Evolutionary conservation across 2,113 vertebrate species (phyloP).

Genomic region (Isichthys henryi): DNA sequence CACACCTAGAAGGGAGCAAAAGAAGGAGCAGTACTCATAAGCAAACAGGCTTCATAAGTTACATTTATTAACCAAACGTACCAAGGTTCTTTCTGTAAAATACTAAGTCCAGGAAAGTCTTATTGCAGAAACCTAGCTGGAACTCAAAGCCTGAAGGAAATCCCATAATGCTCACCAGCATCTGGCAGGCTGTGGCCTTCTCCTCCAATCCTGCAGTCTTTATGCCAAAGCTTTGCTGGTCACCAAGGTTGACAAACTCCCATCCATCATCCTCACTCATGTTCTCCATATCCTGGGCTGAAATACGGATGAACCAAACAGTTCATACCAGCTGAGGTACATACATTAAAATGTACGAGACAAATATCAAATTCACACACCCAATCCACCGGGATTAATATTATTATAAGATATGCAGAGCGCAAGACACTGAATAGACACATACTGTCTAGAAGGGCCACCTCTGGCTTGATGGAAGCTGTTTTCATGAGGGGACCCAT

Average conservation of each 20-base stretch:
- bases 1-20: constrained; percentile 71
- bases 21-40: background rate
- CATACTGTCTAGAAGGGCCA: constrained; percentile 95
- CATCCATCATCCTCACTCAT: constrained; percentile 97
- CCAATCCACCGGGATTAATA: background rate
- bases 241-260: constrained; percentile 97
- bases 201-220: constrained; percentile 97
- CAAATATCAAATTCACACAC: background rate
- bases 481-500: constrained; percentile 99
- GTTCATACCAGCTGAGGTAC: background rate
- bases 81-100: no score
- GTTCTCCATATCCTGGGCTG: constrained; percentile 98
- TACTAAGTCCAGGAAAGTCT: background rate
- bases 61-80: background rate
- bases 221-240: constrained; percentile 97
- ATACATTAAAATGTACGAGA: background rate
- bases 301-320: background rate
- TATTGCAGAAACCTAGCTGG: background rate
- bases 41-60: background rate
- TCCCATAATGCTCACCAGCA: constrained; percentile 71
- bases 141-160: background rate
- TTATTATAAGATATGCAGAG: background rate
- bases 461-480: constrained; percentile 95
- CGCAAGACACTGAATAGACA: background rate
- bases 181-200: constrained; percentile 97